Percentiles rank a stretch among this genome's conserved stretches.
phyloP scores from a whole-genome alignment of 1,140 invertebrate genomes.

The Manduca sexta region DNA sequence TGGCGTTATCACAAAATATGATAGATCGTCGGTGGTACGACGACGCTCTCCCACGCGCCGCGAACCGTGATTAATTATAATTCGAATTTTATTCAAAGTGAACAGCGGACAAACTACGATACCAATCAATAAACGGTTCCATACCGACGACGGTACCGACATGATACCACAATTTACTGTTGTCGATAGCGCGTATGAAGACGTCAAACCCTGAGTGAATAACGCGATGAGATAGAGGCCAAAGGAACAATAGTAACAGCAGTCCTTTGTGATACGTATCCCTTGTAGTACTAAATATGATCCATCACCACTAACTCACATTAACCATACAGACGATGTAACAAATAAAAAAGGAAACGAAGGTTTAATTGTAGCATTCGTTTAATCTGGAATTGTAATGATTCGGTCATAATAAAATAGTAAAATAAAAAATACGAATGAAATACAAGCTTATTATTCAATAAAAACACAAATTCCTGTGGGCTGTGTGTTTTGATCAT shows the following conservation, averaged over 20 bases:
- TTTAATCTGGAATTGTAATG: no score
- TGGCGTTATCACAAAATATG: constrained; percentile 72
- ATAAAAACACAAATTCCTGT: constrained; percentile 41
- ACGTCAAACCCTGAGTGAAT: constrained; percentile 54
- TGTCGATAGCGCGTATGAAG: constrained; percentile 62
- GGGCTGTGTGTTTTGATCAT: constrained; percentile 41
- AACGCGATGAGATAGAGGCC: constrained; percentile 44
- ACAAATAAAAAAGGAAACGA: no score
- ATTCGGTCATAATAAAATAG: neutral
- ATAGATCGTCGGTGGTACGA: constrained; percentile 62
- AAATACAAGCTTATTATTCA: constrained; percentile 38
- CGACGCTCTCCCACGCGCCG: constrained; percentile 66
- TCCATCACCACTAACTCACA: no score
- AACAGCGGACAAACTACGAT: constrained; percentile 71
- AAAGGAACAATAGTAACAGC: constrained; percentile 52
- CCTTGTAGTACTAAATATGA: constrained; percentile 30
- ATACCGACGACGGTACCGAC: constrained; percentile 64
- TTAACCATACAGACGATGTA: no score
- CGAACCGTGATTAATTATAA: constrained; percentile 70
- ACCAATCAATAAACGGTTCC: constrained; percentile 72
- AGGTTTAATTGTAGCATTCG: no score
- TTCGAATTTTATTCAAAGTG: constrained; percentile 73
- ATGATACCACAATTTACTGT: constrained; percentile 69
- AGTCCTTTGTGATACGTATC: constrained; percentile 46
- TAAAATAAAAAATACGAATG: constrained; percentile 18